These are phyloP conservation scores for Parasteatoda lunata DNA, from an alignment of 2,888 invertebrate genomes.

Conservation along the genomic window DNA sequence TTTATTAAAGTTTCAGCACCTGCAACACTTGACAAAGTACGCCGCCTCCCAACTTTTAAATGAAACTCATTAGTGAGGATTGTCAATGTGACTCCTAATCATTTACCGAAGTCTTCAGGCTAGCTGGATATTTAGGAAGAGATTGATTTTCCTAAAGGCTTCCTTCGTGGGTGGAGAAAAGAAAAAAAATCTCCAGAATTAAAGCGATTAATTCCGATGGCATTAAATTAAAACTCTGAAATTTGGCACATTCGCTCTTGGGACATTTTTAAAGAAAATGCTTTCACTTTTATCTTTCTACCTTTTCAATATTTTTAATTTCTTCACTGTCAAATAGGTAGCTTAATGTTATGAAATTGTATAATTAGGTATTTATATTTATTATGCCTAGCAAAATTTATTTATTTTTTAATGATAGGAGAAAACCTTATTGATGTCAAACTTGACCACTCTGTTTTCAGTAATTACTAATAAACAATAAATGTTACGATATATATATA, in stretches of 20 bases:
- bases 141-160: conserved; percentile 60
- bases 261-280: conserved; percentile 37
- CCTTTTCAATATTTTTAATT: neutral
- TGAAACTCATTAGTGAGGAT: conserved; percentile 67
- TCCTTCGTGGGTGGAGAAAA: conserved; percentile 4
- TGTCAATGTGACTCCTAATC: conserved; percentile 68
- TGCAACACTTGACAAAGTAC: conserved; percentile 68
- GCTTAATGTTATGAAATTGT: neutral
- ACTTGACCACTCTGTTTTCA: no score
- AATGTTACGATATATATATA: no score
- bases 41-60: conserved; percentile 65
- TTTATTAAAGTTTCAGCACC: conserved; percentile 68
- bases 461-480: no score
- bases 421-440: no score
- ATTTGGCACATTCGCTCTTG: conserved; percentile 45
- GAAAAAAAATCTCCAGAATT: conserved; percentile 57
- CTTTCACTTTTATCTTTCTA: conserved; percentile 9
- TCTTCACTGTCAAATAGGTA: neutral
- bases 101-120: conserved; percentile 65
- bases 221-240: conserved; percentile 67
- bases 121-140: conserved; percentile 59
- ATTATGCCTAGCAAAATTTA: no score
- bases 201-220: conserved; percentile 65
- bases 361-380: no score
- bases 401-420: no score